Evolutionary conservation across 2,888 invertebrate species (phyloP).

Genomic region (Meteorus colon): DNA sequence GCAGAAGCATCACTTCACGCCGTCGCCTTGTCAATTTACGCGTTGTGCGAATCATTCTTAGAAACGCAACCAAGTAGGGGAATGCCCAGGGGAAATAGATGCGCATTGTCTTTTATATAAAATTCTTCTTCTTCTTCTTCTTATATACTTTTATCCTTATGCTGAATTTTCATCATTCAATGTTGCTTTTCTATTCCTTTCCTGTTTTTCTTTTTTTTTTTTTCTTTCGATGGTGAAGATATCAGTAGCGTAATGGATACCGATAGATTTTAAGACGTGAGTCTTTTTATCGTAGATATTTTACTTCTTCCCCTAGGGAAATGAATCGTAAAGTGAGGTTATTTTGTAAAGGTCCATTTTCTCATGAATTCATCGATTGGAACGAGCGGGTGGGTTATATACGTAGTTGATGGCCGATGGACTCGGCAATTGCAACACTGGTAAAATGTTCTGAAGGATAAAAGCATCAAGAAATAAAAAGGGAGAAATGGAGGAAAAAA

Average conservation of each 20-base stretch:
- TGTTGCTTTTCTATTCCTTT: background rate
- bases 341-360: constrained; percentile 65
- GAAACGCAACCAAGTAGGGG: background rate
- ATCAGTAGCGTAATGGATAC: constrained; percentile 1
- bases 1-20: constrained; percentile 69
- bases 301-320: constrained; percentile 49
- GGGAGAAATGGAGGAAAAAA: constrained; percentile 36
- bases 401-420: constrained; percentile 40
- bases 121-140: background rate
- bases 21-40: constrained; percentile 45
- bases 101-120: background rate
- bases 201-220: background rate
- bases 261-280: constrained; percentile 39
- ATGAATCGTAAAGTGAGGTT: constrained; percentile 57
- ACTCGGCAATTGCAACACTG: constrained; percentile 36
- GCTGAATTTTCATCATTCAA: constrained; percentile 11
- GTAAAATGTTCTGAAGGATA: constrained; percentile 28
- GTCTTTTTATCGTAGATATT: constrained; percentile 34
- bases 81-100: background rate
- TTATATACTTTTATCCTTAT: background rate
- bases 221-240: background rate
- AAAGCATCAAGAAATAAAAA: constrained; percentile 29
- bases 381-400: constrained; percentile 62
- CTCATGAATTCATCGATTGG: constrained; percentile 70
- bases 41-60: constrained; percentile 9